These are phyloP conservation scores for Drosophila burlai DNA, from an alignment of 1,140 invertebrate genomes.

Conservation along the genomic window DNA sequence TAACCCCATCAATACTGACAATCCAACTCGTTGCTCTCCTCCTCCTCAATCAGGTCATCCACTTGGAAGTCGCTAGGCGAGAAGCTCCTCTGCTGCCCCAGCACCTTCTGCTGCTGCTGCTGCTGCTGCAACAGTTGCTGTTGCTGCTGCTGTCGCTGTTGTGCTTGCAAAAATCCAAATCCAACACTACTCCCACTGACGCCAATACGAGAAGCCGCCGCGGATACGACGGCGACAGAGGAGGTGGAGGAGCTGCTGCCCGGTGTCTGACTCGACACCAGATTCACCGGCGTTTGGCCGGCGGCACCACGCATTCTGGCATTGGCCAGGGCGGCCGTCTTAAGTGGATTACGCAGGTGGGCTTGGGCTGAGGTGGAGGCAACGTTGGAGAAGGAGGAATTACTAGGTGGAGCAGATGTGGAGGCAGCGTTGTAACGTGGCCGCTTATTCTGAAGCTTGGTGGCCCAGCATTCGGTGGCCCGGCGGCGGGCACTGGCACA, in stretches of 20 bases:
- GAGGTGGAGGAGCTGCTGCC: slow-evolving; percentile 20
- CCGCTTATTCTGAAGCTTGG: slow-evolving; percentile 70
- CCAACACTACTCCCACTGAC: neutral
- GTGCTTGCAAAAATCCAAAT: neutral
- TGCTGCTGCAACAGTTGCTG: slow-evolving; percentile 5
- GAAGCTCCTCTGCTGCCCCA: slow-evolving; percentile 14
- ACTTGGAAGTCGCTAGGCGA: slow-evolving; percentile 63
- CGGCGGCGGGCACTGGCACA: slow-evolving; percentile 76
- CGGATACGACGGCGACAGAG: neutral
- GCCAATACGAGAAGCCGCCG: neutral
- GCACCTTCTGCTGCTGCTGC: slow-evolving; percentile 5
- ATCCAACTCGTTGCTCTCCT: slow-evolving; percentile 40
- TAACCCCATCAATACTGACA: slow-evolving; percentile 40
- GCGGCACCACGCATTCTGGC: slow-evolving; percentile 5
- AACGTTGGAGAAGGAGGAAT: slow-evolving; percentile 11
- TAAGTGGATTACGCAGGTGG: slow-evolving; percentile 35
- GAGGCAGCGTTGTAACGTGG: slow-evolving; percentile 70
- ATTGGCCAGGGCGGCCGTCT: slow-evolving; percentile 25
- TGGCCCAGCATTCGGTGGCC: slow-evolving; percentile 74
- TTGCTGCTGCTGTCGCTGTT: neutral
- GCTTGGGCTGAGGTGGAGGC: slow-evolving; percentile 7
- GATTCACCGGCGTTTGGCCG: neutral
- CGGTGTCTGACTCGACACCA: slow-evolving; percentile 27
- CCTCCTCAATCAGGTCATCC: slow-evolving; percentile 71
- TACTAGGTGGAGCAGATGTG: neutral